These are phyloP conservation scores for Protonemura montana DNA, from an alignment of 2,888 invertebrate genomes.

Conservation along the genomic window DNA sequence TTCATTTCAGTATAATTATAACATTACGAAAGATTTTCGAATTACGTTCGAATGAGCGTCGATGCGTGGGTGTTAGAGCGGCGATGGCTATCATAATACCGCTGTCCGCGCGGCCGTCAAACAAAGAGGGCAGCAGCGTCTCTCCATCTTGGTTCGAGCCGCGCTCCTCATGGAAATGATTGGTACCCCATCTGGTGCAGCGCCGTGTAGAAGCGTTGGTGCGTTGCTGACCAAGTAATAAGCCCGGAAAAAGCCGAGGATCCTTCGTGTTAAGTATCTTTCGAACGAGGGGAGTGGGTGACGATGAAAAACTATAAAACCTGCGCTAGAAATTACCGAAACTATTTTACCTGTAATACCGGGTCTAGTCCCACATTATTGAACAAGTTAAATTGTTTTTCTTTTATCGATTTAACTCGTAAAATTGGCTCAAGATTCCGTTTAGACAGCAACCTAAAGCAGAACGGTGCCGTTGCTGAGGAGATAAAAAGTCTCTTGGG, in stretches of 20 bases:
- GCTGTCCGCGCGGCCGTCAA: neutral
- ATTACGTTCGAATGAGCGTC: neutral
- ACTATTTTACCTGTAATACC: neutral
- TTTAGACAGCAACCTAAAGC: too few relatives aligned
- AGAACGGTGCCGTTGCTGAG: too few relatives aligned
- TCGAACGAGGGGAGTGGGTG: neutral
- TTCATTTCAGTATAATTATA: neutral
- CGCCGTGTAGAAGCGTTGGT: neutral
- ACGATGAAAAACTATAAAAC: neutral
- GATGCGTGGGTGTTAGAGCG: neutral
- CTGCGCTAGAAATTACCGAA: neutral
- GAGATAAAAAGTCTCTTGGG: too few relatives aligned
- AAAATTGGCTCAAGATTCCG: too few relatives aligned
- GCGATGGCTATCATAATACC: neutral
- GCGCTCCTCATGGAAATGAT: neutral
- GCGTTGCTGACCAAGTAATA: neutral
- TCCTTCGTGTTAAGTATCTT: neutral
- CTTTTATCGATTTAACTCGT: too few relatives aligned
- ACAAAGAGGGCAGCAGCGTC: neutral
- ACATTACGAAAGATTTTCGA: constrained; percentile 7
- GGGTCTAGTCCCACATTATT: neutral
- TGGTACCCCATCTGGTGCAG: neutral
- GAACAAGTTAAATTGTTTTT: neutral
- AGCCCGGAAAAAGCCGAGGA: neutral
- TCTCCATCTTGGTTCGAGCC: neutral